phyloP scores from a whole-genome alignment of 2,797 vertebrate genomes.

The Florisuga fusca region DNA sequence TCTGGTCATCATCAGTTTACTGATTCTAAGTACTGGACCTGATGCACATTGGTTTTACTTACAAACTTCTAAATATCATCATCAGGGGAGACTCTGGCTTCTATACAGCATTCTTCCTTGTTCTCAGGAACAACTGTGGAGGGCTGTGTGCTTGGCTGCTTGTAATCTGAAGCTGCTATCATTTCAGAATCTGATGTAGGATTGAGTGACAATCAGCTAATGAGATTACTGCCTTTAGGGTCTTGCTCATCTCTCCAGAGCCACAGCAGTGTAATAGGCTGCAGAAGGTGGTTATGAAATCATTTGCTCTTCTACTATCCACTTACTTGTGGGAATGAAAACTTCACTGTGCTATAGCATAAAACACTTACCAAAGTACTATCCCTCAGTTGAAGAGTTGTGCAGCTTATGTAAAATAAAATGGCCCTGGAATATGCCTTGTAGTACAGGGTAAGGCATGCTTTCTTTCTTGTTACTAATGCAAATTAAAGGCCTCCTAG shows the following conservation, averaged over 20 bases:
- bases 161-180: not conserved
- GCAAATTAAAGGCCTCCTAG: not conserved
- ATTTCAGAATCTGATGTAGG: not conserved
- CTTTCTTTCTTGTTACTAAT: not conserved
- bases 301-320: not conserved
- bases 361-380: not conserved
- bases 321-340: not conserved
- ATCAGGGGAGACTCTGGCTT: not conserved
- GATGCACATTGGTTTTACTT: not conserved
- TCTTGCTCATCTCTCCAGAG: constrained; percentile 18
- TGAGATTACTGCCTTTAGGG: constrained; percentile 27
- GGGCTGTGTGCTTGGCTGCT: not conserved
- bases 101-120: not conserved
- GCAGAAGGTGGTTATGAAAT: constrained; percentile 1
- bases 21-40: not conserved
- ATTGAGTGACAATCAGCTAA: constrained; percentile 16
- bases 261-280: not conserved
- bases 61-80: not conserved
- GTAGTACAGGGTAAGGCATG: not conserved
- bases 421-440: not conserved
- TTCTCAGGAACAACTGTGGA: not conserved
- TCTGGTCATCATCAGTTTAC: not conserved
- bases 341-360: not conserved
- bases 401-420: not conserved
- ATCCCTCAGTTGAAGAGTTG: not conserved